Evolutionary conservation across 1,140 invertebrate species (phyloP).

Genomic region (Lordiphosa collinella): DNA sequence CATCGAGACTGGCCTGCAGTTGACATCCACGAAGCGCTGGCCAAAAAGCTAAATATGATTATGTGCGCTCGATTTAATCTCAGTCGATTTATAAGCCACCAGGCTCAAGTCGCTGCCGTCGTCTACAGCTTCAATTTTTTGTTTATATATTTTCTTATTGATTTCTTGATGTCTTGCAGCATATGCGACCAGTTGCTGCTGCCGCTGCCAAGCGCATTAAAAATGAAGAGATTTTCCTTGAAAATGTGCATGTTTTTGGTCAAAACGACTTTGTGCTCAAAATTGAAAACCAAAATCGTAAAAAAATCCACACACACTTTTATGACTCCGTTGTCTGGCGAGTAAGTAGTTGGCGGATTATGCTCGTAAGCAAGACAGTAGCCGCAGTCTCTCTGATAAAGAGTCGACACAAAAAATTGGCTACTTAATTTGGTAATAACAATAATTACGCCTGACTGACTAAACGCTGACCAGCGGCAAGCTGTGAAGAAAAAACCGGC

Average conservation of each 20-base stretch:
- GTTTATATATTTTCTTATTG: constrained; percentile 23
- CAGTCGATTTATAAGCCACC: constrained; percentile 46
- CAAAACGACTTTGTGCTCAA: constrained; percentile 68
- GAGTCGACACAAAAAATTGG: constrained; percentile 63
- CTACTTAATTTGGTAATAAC: constrained; percentile 77
- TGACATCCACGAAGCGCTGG: constrained; percentile 62
- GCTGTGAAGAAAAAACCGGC: not conserved
- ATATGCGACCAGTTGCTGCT: constrained; percentile 44
- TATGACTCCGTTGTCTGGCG: constrained; percentile 25
- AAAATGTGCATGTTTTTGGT: constrained; percentile 64
- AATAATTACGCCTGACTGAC: constrained; percentile 75
- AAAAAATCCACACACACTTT: constrained; percentile 46
- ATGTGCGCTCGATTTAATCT: constrained; percentile 77
- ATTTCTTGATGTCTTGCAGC: constrained; percentile 33
- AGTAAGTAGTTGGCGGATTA: constrained; percentile 62
- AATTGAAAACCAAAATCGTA: constrained; percentile 65
- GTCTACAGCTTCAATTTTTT: constrained; percentile 3
- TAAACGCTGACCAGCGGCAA: constrained; percentile 63
- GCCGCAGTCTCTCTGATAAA: constrained; percentile 55
- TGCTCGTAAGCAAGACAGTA: constrained; percentile 23
- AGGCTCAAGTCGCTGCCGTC: constrained; percentile 14
- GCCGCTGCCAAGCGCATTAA: constrained; percentile 51
- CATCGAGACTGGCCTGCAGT: constrained; percentile 42
- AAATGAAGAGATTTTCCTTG: constrained; percentile 77
- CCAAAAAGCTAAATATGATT: constrained; percentile 76